Conservation (phyloP, 23 tunicate genomes). For the Oikopleura vanhoeffeni region DNA sequence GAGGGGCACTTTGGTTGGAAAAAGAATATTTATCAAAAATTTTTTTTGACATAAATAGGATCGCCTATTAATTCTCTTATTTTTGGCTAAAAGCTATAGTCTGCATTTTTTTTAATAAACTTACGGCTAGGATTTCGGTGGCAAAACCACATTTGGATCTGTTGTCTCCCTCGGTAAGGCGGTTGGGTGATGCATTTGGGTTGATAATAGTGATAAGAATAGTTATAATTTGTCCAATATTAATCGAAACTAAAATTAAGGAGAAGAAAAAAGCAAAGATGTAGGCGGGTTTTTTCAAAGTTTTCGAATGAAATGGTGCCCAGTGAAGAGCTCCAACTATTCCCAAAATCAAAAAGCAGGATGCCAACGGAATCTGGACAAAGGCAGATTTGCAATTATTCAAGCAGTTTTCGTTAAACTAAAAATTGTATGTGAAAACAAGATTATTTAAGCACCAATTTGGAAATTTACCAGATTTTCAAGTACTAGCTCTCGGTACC, state of each 20-base stretch:
- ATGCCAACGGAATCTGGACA: not conserved
- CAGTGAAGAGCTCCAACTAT: not conserved
- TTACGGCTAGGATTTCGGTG: not conserved
- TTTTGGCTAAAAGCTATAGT: no score
- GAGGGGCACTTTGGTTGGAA: no score
- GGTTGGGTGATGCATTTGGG: conserved; percentile 6
- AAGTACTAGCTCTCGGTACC: no score
- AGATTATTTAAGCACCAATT: no score
- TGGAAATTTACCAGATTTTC: no score
- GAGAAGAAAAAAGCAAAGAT: conserved; percentile 1
- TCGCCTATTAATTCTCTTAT: no score
- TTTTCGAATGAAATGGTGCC: not conserved
- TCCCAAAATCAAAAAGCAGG: conserved; percentile 14
- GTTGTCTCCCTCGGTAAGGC: not conserved
- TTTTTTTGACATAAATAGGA: no score
- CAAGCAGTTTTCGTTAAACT: not conserved
- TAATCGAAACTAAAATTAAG: not conserved
- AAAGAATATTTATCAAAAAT: no score
- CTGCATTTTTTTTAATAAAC: no score
- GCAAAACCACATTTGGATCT: not conserved
- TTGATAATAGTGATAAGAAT: not conserved
- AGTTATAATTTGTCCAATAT: not conserved
- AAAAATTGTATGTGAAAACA: no score
- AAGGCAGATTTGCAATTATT: not conserved
- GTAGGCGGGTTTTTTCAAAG: conserved; percentile 9